Conservation (phyloP, 2,888 invertebrate genomes). For the Scaptomyza reducta region DNA sequence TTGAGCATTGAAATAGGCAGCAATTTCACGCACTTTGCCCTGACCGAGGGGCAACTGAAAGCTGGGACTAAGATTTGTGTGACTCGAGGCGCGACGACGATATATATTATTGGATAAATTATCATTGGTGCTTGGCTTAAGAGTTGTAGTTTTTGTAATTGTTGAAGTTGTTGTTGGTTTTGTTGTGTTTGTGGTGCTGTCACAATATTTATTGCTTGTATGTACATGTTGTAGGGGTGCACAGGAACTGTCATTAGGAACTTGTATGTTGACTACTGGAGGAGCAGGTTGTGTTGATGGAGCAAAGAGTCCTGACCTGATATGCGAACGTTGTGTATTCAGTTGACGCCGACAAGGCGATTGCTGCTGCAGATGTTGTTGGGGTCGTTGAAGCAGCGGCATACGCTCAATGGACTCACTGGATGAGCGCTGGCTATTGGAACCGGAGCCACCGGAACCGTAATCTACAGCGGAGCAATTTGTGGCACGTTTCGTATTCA, state of each 20-base stretch:
- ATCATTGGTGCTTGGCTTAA: slow-evolving; percentile 43
- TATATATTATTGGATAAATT: slow-evolving; percentile 21
- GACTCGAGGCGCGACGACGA: slow-evolving; percentile 56
- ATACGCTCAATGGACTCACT: slow-evolving; percentile 79
- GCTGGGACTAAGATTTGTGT: slow-evolving; percentile 63
- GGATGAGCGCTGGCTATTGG: slow-evolving; percentile 79
- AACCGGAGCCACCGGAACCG: slow-evolving; percentile 76
- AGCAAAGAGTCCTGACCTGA: slow-evolving; percentile 69
- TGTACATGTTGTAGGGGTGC: slow-evolving; percentile 66
- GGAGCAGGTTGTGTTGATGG: slow-evolving; percentile 26
- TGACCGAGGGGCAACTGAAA: slow-evolving; percentile 84
- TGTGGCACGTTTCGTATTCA: slow-evolving; percentile 78
- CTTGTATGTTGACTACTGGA: slow-evolving; percentile 70
- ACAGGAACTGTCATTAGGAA: slow-evolving; percentile 82
- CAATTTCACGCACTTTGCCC: slow-evolving; percentile 89
- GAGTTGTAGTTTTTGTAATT: slow-evolving; percentile 1
- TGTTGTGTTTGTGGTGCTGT: slow-evolving; percentile 59
- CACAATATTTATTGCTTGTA: slow-evolving; percentile 76
- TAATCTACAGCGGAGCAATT: slow-evolving; percentile 70
- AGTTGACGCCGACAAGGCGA: slow-evolving; percentile 75
- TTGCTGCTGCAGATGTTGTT: slow-evolving; percentile 34
- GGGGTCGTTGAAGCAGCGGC: slow-evolving; percentile 59
- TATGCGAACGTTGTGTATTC: slow-evolving; percentile 78
- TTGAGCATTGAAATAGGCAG: slow-evolving; percentile 87
- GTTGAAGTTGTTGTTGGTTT: neutral